phyloP scores from a whole-genome alignment of 2,888 invertebrate genomes.

The Boloria selene region DNA sequence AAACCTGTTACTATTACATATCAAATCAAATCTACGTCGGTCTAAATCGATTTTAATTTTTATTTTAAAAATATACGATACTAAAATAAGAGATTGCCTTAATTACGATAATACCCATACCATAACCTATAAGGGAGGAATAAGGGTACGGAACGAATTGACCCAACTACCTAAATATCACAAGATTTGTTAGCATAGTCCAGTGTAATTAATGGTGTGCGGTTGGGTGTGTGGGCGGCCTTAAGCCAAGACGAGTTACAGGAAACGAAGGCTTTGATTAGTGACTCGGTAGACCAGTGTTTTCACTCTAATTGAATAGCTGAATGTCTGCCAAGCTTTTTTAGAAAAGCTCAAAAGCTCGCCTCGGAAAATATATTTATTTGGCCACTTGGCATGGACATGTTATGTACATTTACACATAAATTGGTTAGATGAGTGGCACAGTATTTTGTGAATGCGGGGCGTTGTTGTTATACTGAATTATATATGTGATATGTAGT shows the following conservation, averaged over 20 bases:
- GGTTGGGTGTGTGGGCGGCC: conserved; percentile 27
- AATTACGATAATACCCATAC: too few species aligned
- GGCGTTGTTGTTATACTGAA: neutral
- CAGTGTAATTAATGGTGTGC: conserved; percentile 32
- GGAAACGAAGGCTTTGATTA: conserved; percentile 23
- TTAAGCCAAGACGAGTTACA: conserved; percentile 21
- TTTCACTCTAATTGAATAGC: conserved; percentile 27
- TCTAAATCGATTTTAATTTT: too few species aligned
- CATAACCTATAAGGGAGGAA: neutral
- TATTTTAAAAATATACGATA: too few species aligned
- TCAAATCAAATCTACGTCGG: too few species aligned
- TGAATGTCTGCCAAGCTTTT: conserved; percentile 16
- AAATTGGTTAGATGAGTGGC: conserved; percentile 8
- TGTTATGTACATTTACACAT: conserved; percentile 18
- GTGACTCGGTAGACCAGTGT: conserved; percentile 21
- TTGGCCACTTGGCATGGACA: conserved; percentile 1
- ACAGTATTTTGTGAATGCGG: conserved; percentile 11
- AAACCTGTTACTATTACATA: too few species aligned
- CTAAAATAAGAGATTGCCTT: too few species aligned
- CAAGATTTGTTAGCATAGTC: conserved; percentile 30
- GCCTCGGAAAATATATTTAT: neutral
- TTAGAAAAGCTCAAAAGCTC: conserved; percentile 4
- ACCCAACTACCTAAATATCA: conserved; percentile 27
- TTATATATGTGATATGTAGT: too few species aligned
- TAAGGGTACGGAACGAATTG: conserved; percentile 25